Conservation (phyloP, 2,888 invertebrate genomes). For the Apodemia mormo region DNA sequence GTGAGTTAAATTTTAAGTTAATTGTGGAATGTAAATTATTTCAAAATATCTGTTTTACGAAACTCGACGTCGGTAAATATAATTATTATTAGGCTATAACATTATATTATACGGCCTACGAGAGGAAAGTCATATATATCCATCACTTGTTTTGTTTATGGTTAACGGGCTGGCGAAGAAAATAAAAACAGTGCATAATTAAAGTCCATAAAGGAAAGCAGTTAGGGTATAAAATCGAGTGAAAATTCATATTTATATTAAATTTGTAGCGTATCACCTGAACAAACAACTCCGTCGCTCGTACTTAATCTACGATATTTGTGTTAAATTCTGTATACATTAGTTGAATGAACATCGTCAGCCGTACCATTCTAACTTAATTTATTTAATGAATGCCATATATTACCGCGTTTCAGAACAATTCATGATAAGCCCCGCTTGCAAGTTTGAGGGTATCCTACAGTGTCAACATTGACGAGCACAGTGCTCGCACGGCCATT, state of each 20-base stretch:
- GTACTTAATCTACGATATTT: slow-evolving; percentile 49
- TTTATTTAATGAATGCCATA: slow-evolving; percentile 79
- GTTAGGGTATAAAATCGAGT: slow-evolving; percentile 2
- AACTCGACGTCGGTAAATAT: not conserved
- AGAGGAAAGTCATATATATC: not conserved
- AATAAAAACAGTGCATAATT: slow-evolving; percentile 3
- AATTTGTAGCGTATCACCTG: slow-evolving; percentile 16
- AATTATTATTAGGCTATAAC: not conserved
- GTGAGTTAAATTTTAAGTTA: too few relatives aligned
- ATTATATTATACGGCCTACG: not conserved
- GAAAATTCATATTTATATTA: slow-evolving; percentile 16
- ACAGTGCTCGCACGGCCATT: slow-evolving; percentile 43
- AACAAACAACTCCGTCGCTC: slow-evolving; percentile 5
- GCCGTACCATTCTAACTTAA: slow-evolving; percentile 67
- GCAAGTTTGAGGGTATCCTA: slow-evolving; percentile 54
- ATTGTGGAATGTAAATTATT: not conserved
- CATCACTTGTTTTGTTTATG: slow-evolving; percentile 1
- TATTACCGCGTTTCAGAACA: slow-evolving; percentile 70
- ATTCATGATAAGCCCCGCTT: slow-evolving; percentile 61
- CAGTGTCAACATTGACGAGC: slow-evolving; percentile 61
- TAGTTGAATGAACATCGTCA: slow-evolving; percentile 72
- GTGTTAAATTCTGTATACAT: slow-evolving; percentile 71
- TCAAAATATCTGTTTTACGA: not conserved
- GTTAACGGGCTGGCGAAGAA: not conserved
- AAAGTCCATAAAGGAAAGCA: not conserved